Evolutionary conservation across 2,113 vertebrate species (phyloP), one percentile per base, ranked within the genome.

Genomic region (Ceuthmochares aereus): DNA sequence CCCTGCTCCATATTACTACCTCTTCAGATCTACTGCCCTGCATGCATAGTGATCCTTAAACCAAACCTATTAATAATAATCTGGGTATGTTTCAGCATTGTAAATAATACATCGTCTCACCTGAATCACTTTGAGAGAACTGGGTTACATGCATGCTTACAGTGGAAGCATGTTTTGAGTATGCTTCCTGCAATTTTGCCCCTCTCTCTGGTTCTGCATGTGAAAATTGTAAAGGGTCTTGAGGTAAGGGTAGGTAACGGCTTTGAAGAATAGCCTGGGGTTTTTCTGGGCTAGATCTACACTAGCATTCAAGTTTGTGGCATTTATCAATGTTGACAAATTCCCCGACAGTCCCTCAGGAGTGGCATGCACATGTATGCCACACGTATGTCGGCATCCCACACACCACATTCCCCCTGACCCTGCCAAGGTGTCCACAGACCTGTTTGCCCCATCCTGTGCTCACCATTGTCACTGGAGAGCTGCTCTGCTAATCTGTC

Each of bases 381-480:
- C 25, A 51, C 4, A 0, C 7, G 4, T 45, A 17, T 22, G 27
- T 80, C 59, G 51, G n/a, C 25, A 55, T 47, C 6, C 4, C 58
- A 40, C 18, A 30, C 7, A 0, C 9, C 10, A 40, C 40, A 12
- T 55, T 75, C 14, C 3, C 21, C 34, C 11, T 36, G 10, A 29
- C 10, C 25, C 37, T 67, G 68, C n/a, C 14, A 49, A 29, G 40
- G 14, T 64, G 40, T 36, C 70, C 54, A 40, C 54, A 64, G 92
- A 34, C 23, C 43, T 40, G 8, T 18, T 47, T 36, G 40, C n/a
- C 4, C 0, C 85, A 8, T 69, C 37, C 80, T 69, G 27, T 62
- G 37, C 21, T 60, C 30, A 18, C 49, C 27, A 40, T 30, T 0
- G 0, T 34, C 54, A 34, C 1, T 3, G 26, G 47, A 34, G 8